Evolutionary conservation across 1,140 invertebrate species (phyloP).

Genomic region (Delia radicum): DNA sequence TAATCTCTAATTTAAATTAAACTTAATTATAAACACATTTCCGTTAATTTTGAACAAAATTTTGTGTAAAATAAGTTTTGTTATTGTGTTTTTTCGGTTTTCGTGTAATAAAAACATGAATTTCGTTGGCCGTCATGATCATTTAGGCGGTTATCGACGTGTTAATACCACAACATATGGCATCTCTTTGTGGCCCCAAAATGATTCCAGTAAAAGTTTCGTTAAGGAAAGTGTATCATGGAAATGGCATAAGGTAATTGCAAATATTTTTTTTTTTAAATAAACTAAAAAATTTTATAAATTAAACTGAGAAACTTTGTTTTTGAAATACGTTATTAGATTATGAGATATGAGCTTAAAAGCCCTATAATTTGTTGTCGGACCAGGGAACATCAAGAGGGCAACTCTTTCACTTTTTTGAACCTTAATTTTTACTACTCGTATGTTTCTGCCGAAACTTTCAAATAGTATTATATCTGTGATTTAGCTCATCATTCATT

Average conservation of each 20-base stretch:
- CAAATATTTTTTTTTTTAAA: neutral
- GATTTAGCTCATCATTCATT: too few relatives aligned
- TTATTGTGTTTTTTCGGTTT: neutral
- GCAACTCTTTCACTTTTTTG: too few relatives aligned
- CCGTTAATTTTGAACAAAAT: neutral
- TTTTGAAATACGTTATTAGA: too few relatives aligned
- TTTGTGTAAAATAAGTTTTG: neutral
- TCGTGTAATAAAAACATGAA: slow-evolving; percentile 27
- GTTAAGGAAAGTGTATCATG: slow-evolving; percentile 29
- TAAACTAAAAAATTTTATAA: neutral
- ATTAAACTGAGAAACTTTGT: too few relatives aligned
- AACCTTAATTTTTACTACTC: too few relatives aligned
- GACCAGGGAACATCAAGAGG: too few relatives aligned
- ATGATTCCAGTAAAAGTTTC: neutral
- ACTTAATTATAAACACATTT: neutral
- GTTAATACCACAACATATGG: slow-evolving; percentile 27
- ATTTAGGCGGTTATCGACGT: slow-evolving; percentile 27
- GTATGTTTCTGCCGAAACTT: too few relatives aligned
- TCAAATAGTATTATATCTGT: too few relatives aligned
- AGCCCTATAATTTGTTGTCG: too few relatives aligned
- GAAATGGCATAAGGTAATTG: slow-evolving; percentile 32
- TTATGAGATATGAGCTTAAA: too few relatives aligned
- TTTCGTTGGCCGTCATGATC: slow-evolving; percentile 32
- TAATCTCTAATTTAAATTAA: neutral
- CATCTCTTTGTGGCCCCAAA: slow-evolving; percentile 13